phyloP scores from a whole-genome alignment of 2,888 invertebrate genomes.

The Serripes groenlandicus region DNA sequence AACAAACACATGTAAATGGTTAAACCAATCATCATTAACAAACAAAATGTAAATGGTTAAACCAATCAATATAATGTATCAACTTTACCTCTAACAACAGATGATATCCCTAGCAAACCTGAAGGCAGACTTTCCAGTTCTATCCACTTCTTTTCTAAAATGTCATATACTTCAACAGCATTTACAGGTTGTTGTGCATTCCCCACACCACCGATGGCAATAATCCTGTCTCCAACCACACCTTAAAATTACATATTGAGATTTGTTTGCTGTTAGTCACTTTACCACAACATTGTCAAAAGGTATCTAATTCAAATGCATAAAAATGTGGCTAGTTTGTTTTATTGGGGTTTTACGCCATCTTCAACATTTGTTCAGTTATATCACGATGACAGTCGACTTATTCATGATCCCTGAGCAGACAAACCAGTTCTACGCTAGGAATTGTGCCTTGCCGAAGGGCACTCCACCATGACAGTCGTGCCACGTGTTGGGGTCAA shows the following conservation, averaged over 20 bases:
- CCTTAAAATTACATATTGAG: conserved; percentile 45
- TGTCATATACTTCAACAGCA: conserved; percentile 83
- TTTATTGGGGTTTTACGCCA: too few relatives aligned
- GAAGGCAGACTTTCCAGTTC: conserved; percentile 75
- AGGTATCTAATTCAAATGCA: neutral
- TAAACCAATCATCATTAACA: neutral
- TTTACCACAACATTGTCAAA: neutral
- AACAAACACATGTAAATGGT: too few relatives aligned
- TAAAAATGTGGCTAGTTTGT: too few relatives aligned
- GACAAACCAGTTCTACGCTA: too few relatives aligned
- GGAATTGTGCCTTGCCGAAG: too few relatives aligned
- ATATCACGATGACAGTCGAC: too few relatives aligned
- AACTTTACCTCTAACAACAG: conserved; percentile 78
- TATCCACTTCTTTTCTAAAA: conserved; percentile 80
- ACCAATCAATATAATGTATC: neutral
- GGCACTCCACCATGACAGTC: too few relatives aligned
- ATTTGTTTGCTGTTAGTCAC: neutral
- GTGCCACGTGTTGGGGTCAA: too few relatives aligned
- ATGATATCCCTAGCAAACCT: conserved; percentile 82
- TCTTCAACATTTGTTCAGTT: too few relatives aligned
- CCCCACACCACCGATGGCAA: conserved; percentile 83
- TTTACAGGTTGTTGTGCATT: conserved; percentile 81
- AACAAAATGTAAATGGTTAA: neutral
- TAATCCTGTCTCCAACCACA: conserved; percentile 78
- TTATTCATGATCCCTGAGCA: too few relatives aligned